Percentiles rank a stretch among this genome's conserved stretches.
phyloP scores from a whole-genome alignment of 2,888 invertebrate species.

The Liodrosophila aerea region DNA sequence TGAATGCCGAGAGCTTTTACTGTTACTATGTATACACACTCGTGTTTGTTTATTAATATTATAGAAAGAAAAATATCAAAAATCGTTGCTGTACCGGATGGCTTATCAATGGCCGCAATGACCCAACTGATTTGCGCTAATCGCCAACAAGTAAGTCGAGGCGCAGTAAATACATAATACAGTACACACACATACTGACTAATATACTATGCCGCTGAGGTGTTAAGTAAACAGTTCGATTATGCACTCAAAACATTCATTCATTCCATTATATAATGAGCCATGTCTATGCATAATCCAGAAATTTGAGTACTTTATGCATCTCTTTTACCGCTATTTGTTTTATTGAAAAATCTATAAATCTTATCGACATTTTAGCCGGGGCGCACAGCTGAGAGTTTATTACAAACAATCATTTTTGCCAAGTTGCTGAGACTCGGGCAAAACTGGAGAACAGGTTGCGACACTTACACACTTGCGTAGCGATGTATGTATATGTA shows the following conservation, averaged over 20 bases:
- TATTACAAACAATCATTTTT: constrained; percentile 15
- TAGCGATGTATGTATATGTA: constrained; percentile 18
- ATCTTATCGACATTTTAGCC: constrained; percentile 41
- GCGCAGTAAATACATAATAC: constrained; percentile 1
- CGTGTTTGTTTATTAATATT: not conserved
- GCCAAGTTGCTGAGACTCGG: constrained; percentile 2
- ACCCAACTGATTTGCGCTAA: constrained; percentile 52
- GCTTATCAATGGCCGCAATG: constrained; percentile 57
- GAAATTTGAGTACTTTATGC: not conserved
- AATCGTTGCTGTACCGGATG: constrained; percentile 6
- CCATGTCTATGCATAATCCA: not conserved
- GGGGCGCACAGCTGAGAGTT: constrained; percentile 51
- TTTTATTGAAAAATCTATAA: constrained; percentile 64
- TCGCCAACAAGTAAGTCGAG: constrained; percentile 57
- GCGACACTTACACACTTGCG: constrained; percentile 30
- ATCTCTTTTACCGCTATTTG: too few relatives aligned
- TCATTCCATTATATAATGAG: constrained; percentile 46
- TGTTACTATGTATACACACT: too few relatives aligned
- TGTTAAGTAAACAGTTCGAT: constrained; percentile 25
- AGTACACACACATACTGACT: not conserved
- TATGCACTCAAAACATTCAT: constrained; percentile 34
- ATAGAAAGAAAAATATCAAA: too few relatives aligned
- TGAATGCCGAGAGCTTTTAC: too few relatives aligned
- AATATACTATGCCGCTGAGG: not conserved
- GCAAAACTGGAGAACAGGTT: constrained; percentile 64